These are phyloP conservation scores for Eilema caniola DNA, from an alignment of 2,888 invertebrate species.

Conservation along the genomic window DNA sequence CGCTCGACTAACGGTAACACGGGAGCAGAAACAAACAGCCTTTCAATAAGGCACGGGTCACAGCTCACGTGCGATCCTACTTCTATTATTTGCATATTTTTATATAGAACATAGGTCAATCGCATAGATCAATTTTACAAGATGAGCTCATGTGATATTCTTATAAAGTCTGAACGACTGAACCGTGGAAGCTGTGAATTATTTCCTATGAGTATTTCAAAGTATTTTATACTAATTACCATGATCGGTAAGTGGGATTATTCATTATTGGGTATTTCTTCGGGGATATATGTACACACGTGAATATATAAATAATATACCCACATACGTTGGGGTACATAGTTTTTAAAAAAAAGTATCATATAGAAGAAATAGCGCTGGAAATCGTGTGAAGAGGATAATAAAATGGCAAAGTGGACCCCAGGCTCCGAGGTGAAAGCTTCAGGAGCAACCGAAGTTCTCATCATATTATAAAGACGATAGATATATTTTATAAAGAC, in stretches of 20 bases:
- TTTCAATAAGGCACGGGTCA: slow-evolving; percentile 75
- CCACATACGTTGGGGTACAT: too few relatives aligned
- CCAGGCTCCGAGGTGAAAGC: too few relatives aligned
- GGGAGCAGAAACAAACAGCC: slow-evolving; percentile 65
- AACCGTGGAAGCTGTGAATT: slow-evolving; percentile 37
- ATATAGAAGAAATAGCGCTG: too few relatives aligned
- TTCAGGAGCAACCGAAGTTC: too few relatives aligned
- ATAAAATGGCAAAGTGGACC: too few relatives aligned
- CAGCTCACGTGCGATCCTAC: slow-evolving; percentile 69
- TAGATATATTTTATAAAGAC: too few relatives aligned
- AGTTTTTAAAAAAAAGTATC: too few relatives aligned
- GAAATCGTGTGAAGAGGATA: too few relatives aligned
- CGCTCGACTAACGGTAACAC: slow-evolving; percentile 68
- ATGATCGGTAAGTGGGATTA: neutral
- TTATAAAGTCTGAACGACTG: slow-evolving; percentile 43
- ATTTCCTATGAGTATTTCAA: slow-evolving; percentile 19
- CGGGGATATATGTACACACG: neutral
- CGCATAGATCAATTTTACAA: slow-evolving; percentile 64
- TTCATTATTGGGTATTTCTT: neutral
- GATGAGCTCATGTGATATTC: slow-evolving; percentile 64
- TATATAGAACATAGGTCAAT: slow-evolving; percentile 65
- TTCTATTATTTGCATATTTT: slow-evolving; percentile 57
- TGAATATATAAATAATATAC: neutral
- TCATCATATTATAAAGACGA: too few relatives aligned
- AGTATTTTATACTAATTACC: neutral